These are phyloP conservation scores for Liasis olivaceus DNA, from an alignment of 2,797 vertebrate species.

Conservation along the genomic window DNA sequence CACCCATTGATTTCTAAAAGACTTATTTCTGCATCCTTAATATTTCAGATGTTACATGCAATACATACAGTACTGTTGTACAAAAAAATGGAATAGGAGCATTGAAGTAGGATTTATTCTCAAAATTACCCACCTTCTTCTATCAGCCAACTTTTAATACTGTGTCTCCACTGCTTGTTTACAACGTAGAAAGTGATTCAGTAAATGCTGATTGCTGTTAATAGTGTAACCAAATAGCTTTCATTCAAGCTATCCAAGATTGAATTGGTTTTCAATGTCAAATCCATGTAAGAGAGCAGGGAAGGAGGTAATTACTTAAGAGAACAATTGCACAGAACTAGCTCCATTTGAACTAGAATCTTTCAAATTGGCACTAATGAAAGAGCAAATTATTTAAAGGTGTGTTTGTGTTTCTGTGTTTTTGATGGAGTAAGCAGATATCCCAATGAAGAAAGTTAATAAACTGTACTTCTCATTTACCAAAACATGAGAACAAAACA, in stretches of 20 bases:
- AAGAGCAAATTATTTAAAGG: constrained; percentile 22
- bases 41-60: not conserved
- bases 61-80: not conserved
- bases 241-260: constrained; percentile 1
- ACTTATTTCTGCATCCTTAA: not conserved
- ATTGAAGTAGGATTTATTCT: not conserved
- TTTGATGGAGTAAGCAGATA: constrained; percentile 10
- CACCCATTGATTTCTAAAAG: not conserved
- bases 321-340: constrained; percentile 6
- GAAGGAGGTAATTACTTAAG: constrained; percentile 22
- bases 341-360: not conserved
- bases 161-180: not conserved
- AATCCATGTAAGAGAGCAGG: not conserved
- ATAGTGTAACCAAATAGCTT: constrained; percentile 24
- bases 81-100: not conserved
- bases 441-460: constrained; percentile 18
- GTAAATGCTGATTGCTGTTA: constrained; percentile 21
- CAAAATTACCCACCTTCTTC: not conserved
- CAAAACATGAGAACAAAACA: not conserved
- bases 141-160: constrained; percentile 12
- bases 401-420: not conserved
- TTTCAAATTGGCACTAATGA: constrained; percentile 21
- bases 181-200: not conserved
- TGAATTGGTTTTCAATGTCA: constrained; percentile 21
- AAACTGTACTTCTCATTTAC: constrained; percentile 4